phyloP scores from a whole-genome alignment of 2,113 vertebrate genomes.

The Microtus montanus region DNA sequence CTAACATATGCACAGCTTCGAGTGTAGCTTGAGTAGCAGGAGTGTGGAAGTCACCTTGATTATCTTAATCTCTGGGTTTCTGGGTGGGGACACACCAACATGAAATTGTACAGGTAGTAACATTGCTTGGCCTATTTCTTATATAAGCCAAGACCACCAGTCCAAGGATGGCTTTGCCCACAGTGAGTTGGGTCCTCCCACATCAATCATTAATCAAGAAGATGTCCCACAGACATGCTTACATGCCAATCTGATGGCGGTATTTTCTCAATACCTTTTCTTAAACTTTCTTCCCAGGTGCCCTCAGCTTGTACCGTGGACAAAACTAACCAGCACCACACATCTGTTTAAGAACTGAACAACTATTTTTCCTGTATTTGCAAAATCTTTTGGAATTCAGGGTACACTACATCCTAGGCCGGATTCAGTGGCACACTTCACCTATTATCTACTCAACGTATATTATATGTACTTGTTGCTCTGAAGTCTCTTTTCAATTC shows the following conservation, averaged over 20 bases:
- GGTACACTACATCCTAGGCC: background rate
- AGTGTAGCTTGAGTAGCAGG: background rate
- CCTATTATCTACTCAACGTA: background rate
- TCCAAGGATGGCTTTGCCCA: background rate
- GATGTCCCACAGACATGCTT: background rate
- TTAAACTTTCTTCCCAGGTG: background rate
- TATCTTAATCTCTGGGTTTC: background rate
- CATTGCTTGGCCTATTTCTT: background rate
- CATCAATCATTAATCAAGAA: background rate
- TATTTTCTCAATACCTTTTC: background rate
- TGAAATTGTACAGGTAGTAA: background rate
- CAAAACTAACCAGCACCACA: background rate
- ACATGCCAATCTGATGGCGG: background rate
- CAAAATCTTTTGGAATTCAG: conserved; percentile 45
- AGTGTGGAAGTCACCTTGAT: background rate
- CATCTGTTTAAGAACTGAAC: background rate
- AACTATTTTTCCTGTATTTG: background rate
- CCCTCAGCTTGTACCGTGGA: background rate
- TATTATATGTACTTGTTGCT: conserved; percentile 41
- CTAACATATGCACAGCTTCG: background rate
- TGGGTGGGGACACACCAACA: background rate
- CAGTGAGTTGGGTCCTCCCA: background rate
- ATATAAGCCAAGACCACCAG: too few species aligned
- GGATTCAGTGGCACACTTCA: background rate
- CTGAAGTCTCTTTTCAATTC: background rate